Base-by-base conservation (phyloP, 2,797 vertebrate species). In the Onychomys leucogaster region DNA sequence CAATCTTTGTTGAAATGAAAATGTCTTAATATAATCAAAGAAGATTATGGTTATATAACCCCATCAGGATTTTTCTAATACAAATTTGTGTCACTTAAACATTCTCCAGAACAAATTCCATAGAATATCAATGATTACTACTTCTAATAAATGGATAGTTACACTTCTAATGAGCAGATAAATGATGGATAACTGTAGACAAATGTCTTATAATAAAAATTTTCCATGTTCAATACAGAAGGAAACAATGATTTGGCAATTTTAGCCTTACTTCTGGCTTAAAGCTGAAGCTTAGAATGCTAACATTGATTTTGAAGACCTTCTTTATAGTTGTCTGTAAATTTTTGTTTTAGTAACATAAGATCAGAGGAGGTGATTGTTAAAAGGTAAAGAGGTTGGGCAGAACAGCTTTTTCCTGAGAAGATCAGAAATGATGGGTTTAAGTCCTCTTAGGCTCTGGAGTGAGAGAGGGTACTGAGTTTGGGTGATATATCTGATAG, bases 121-220 rank as follows among this genome's bases (percentile, higher is more conserved):
- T 11, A 82, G 46, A 85, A 82, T 43, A 67, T 2, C 34, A 43
- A 88, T 59, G 2, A 25, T n/a, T 76, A 71, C 46, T 77, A 8
- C 16, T 75, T 85, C 11, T 63, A 81, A 61, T 37, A 96, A 67
- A 57, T 67, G 29, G 34, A 81, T 84, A 65, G 11, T 77, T 77
- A 87, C 95, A 90, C 27, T 88, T 87, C 21, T 90, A 92, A 88
- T 92, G 82, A 90, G 49, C 41, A n/a, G 61, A 67, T 41, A 80
- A 75, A 90, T 10, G 73, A 73, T 11, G 9, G 43, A 63, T 88
- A 78, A 17, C 61, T 96, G 86, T 86, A 88, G 29, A 73, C 34
- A 81, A 85, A 2, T 27, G 23, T 83, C 90, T 96, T 95, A 88
- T 90, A 27, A 69, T 84, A 59, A 82, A 71, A 82, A 17, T 77